phyloP scores from a whole-genome alignment of 2,113 vertebrate species.

The Parotia lawesii region DNA sequence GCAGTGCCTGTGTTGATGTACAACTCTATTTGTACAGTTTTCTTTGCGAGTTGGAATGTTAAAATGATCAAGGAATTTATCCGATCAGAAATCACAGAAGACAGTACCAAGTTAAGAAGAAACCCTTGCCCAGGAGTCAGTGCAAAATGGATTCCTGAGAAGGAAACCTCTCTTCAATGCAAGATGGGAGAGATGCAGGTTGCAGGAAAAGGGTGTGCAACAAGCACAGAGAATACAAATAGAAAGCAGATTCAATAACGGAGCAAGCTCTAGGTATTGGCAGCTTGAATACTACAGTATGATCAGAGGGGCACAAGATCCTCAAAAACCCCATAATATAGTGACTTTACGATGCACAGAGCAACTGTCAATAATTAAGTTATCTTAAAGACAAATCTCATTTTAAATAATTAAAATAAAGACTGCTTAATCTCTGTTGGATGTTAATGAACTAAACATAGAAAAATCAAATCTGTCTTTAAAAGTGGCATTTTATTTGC shows the following conservation, averaged over 20 bases:
- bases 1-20: not conserved
- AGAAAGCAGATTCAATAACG: not conserved
- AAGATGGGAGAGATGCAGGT: not conserved
- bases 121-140: not conserved
- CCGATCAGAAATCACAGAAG: not conserved
- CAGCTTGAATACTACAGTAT: not conserved
- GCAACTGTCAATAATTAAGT: not conserved
- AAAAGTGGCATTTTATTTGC: not conserved
- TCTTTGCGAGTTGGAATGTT: not conserved
- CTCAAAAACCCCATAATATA: not conserved
- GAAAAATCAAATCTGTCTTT: not conserved
- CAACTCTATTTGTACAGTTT: not conserved
- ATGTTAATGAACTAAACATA: not conserved
- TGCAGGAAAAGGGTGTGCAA: not conserved
- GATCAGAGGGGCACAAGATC: not conserved
- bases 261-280: not conserved
- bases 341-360: not conserved
- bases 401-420: not conserved
- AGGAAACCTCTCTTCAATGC: not conserved
- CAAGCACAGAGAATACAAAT: not conserved
- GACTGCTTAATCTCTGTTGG: not conserved
- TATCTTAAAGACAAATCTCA: not conserved
- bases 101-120: not conserved
- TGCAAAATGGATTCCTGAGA: not conserved
- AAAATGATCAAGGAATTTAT: not conserved